phyloP scores from a whole-genome alignment of 2,888 invertebrate species.

The Melinaea menophilus region DNA sequence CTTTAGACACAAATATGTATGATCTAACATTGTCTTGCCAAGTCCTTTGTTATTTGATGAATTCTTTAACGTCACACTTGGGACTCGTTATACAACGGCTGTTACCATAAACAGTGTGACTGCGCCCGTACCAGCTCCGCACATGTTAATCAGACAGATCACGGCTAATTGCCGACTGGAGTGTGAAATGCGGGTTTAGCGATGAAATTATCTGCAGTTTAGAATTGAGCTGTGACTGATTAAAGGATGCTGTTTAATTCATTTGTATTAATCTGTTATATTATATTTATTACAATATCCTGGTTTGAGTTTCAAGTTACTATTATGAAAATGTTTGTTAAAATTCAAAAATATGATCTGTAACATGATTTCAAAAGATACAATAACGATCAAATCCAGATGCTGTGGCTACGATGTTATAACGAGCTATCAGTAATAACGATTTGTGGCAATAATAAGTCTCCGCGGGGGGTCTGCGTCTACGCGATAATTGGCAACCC shows the following conservation, averaged over 20 bases:
- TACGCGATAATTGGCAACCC: conserved; percentile 41
- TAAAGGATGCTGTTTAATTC: conserved; percentile 44
- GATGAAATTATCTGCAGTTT: conserved; percentile 72
- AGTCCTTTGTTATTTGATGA: no score
- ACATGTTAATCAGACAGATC: conserved; percentile 73
- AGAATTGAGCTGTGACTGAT: conserved; percentile 59
- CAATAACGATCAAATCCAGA: conserved; percentile 9
- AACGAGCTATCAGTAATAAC: conserved; percentile 34
- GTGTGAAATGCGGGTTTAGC: conserved; percentile 74
- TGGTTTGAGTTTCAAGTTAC: neutral
- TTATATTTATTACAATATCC: neutral
- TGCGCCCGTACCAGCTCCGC: conserved; percentile 42
- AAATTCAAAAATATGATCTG: neutral
- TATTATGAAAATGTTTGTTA: conserved; percentile 5
- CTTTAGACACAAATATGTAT: no score
- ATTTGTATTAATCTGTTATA: conserved; percentile 9
- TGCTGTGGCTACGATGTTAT: conserved; percentile 14
- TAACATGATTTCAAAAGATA: neutral
- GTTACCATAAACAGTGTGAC: conserved; percentile 25
- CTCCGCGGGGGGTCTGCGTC: conserved; percentile 37
- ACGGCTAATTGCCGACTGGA: conserved; percentile 70
- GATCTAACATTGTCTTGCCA: no score
- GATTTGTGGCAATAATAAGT: conserved; percentile 40
- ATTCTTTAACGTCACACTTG: no score
- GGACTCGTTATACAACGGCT: conserved; percentile 11